Conservation (phyloP, 2,888 invertebrate species). For the Gibbula magus region DNA sequence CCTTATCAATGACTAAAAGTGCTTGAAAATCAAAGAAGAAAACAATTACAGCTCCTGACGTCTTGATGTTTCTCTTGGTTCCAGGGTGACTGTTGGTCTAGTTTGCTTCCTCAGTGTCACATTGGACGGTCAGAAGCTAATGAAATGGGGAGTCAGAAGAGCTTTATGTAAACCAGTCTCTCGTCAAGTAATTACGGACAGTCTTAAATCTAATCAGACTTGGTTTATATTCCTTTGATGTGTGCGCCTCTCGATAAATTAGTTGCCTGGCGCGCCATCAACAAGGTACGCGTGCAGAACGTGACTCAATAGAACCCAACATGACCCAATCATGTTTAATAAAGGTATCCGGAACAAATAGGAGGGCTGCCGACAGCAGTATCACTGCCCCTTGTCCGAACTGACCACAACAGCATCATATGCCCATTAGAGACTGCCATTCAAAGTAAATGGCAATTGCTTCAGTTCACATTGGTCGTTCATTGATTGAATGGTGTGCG, state of each 20-base stretch:
- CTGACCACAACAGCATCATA: background rate
- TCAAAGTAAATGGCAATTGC: background rate
- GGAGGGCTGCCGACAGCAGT: background rate
- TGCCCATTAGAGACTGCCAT: background rate
- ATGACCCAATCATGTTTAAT: background rate
- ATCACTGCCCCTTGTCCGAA: background rate
- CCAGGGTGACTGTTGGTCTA: too few relatives aligned
- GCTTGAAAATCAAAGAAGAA: too few relatives aligned
- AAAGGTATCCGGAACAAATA: background rate
- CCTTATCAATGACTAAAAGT: too few relatives aligned
- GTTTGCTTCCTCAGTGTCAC: too few relatives aligned
- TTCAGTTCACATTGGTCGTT: background rate
- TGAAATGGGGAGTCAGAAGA: background rate
- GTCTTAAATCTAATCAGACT: slow-evolving; percentile 1
- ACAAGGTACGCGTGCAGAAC: background rate
- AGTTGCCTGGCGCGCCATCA: background rate
- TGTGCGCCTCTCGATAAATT: background rate
- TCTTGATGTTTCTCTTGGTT: too few relatives aligned
- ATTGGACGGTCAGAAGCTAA: background rate
- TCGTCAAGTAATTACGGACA: background rate
- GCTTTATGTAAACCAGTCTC: background rate
- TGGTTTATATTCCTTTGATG: slow-evolving; percentile 4
- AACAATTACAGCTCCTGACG: too few relatives aligned
- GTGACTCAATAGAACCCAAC: background rate
- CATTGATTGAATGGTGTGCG: background rate